Percentiles rank a stretch among this genome's conserved stretches.
phyloP scores from a whole-genome alignment of 2,888 invertebrate genomes.

The Diaphora mendica region DNA sequence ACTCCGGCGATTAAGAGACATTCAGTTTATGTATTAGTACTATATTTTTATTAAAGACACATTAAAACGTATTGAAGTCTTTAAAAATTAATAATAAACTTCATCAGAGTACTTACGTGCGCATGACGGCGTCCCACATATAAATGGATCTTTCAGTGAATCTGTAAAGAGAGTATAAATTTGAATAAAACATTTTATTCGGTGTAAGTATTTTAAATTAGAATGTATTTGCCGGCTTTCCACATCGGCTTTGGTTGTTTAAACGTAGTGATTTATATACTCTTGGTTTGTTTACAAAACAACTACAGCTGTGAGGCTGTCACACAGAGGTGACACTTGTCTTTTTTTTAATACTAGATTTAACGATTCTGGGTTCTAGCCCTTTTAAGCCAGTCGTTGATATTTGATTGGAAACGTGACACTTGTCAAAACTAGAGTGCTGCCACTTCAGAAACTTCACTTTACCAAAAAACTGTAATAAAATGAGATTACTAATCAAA shows the following conservation, averaged over 20 bases:
- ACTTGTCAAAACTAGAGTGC: not conserved
- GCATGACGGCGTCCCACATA: slow-evolving; percentile 90
- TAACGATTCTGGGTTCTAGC: too few relatives aligned
- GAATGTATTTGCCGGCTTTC: not conserved
- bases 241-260: not conserved
- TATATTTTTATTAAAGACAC: too few relatives aligned
- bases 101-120: slow-evolving; percentile 79
- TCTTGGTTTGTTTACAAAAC: slow-evolving; percentile 16
- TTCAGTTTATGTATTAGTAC: not conserved
- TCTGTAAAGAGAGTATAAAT: slow-evolving; percentile 78
- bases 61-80: not conserved
- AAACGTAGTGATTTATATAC: too few relatives aligned
- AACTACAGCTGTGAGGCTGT: not conserved
- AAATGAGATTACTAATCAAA: too few relatives aligned
- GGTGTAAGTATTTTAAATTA: not conserved
- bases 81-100: not conserved
- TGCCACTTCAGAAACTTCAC: not conserved
- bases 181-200: slow-evolving; percentile 21
- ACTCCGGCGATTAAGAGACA: not conserved
- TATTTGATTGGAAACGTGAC: too few relatives aligned
- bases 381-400: too few relatives aligned
- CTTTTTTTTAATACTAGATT: too few relatives aligned
- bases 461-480: not conserved
- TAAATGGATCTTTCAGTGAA: slow-evolving; percentile 90
- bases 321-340: too few relatives aligned